A percentile compares a stretch with the other conserved stretches of the same genome.
Conservation (phyloP, 2,797 vertebrate species). For the Cirrhinus mrigala region DNA sequence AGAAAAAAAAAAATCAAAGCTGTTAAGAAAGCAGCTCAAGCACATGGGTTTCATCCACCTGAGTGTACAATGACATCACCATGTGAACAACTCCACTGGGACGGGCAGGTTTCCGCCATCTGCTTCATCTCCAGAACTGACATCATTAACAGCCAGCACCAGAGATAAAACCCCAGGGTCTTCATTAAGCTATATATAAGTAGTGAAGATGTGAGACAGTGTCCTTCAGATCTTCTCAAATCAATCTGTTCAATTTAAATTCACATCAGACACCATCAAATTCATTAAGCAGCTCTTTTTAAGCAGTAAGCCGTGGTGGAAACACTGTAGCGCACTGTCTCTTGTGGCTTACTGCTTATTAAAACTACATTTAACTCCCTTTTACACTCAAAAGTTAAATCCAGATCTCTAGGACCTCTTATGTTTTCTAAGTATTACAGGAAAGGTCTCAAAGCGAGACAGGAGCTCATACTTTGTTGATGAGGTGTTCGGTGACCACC, state of each 20-base stretch:
- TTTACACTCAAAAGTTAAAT: not conserved
- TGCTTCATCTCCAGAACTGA: constrained; percentile 4
- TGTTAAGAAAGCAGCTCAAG: not conserved
- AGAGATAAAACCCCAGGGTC: constrained; percentile 5
- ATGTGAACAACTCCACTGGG: not conserved
- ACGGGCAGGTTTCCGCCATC: constrained; percentile 3
- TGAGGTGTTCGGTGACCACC: constrained; percentile 98
- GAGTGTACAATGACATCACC: constrained; percentile 11
- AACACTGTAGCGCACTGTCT: not conserved
- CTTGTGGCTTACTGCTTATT: constrained; percentile 1
- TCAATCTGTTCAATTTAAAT: constrained; percentile 15
- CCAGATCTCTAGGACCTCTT: not conserved
- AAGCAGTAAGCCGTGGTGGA: not conserved
- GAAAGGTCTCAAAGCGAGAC: not conserved
- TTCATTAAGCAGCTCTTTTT: not conserved
- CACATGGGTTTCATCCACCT: not conserved
- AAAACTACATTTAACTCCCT: constrained; percentile 3
- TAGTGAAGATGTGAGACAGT: not conserved
- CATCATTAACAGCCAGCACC: constrained; percentile 29
- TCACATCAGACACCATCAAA: not conserved
- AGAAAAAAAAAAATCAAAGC: constrained; percentile 13
- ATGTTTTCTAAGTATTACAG: not conserved
- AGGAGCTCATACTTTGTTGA: constrained; percentile 90
- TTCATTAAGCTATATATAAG: constrained; percentile 11
- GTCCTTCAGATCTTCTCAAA: constrained; percentile 3